Evolutionary conservation across 1,140 invertebrate species (phyloP).

Genomic region (Drosophila watanabei): DNA sequence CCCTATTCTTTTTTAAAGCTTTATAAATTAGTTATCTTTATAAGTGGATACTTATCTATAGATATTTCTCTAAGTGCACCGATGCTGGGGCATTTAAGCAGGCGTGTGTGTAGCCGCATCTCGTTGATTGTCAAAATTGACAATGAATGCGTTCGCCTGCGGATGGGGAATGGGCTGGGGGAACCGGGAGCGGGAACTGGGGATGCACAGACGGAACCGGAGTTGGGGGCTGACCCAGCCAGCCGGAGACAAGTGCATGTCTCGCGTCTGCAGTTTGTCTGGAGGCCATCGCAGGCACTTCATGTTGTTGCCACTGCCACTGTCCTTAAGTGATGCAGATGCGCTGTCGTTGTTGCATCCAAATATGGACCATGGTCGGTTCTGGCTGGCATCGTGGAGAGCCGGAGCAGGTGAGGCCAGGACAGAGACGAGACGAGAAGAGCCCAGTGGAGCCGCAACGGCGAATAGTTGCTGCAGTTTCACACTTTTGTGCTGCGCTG

Average conservation of each 20-base stretch:
- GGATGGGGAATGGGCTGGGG: background rate
- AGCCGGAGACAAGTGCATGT: constrained; percentile 78
- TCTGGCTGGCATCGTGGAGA: constrained; percentile 32
- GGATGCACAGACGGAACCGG: constrained; percentile 38
- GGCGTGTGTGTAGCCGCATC: constrained; percentile 68
- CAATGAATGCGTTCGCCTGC: constrained; percentile 74
- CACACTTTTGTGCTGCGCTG: constrained; percentile 71
- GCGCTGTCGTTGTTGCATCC: constrained; percentile 56
- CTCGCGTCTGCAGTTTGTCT: constrained; percentile 78
- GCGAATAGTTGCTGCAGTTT: constrained; percentile 60
- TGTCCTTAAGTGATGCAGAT: constrained; percentile 58
- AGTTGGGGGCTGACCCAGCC: constrained; percentile 48
- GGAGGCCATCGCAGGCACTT: constrained; percentile 67
- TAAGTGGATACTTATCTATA: background rate
- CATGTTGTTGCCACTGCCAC: constrained; percentile 50
- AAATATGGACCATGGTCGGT: constrained; percentile 74
- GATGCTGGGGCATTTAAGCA: constrained; percentile 63
- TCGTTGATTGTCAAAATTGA: constrained; percentile 85
- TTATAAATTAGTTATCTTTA: background rate
- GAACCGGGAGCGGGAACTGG: background rate
- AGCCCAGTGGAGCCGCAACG: constrained; percentile 6
- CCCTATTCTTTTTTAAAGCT: too few relatives aligned
- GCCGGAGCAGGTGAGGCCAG: constrained; percentile 11
- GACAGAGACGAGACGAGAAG: background rate
- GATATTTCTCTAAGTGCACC: background rate